Base-by-base conservation (phyloP, 2,888 invertebrate species). In the Netelia melanura region DNA sequence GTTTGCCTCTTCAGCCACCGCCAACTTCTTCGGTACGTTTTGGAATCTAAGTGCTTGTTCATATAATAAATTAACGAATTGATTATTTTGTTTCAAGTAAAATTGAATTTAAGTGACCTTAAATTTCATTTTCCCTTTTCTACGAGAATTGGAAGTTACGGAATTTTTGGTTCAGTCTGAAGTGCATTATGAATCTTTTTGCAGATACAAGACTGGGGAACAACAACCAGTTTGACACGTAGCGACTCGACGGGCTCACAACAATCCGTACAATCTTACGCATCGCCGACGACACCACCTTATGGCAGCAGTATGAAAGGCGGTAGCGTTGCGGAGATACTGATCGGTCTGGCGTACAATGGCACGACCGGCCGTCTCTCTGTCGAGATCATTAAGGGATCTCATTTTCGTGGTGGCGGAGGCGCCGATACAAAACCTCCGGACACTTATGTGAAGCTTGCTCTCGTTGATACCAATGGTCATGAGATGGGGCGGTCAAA, bases 221-320 rank as follows among this genome's bases (percentile, higher is more conserved):
- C 93, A 43, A 93, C 92, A 5, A 91, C 92, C 72, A 93, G 93
- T 80, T 95, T 98, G 90, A 97, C 98, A 21, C 95, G 98, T 81
- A 98, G 98, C 86, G 98, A 99, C 94, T 98, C 98, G 88, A 98
- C 98, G 6, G 98, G 98, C 44, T 98, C 98, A 0, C 98, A 98
- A 89, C 98, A 98, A 94, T 98, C 98, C 88, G 95, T 96, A 87
- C 95, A 95, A 88, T 94, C 93, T 0, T 94, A 94, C 83, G 93
- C 93, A 8, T 90, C 92, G 3, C 93, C 93, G 11, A 91, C 92
- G 5, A 89, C 92, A 80, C 93, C 93, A 0, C 93, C 93, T 0
- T 93, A 93, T 65, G 93, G 93, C 2, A 92, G 92, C 67, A 93
- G 93, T 83, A 96, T 96, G 96, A 96, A 97, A 90, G 96, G 97